Percentiles rank a stretch among this genome's conserved stretches.
These are phyloP conservation scores for Clarias gariepinus DNA, from an alignment of 2,113 vertebrate species.

Conservation along the genomic window DNA sequence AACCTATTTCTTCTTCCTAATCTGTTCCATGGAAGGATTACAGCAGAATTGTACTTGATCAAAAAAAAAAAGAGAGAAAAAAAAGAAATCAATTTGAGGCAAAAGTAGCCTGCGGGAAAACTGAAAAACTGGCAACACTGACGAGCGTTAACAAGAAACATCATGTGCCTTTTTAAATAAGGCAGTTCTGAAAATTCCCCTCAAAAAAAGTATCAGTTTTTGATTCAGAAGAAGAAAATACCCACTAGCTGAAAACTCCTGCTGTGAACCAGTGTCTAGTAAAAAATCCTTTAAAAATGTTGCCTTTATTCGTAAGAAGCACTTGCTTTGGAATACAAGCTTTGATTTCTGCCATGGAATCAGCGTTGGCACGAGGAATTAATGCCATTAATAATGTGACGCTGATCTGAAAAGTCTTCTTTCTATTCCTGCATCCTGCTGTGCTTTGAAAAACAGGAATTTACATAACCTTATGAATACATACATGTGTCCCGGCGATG, in stretches of 20 bases:
- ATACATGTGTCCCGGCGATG: slow-evolving; percentile 32
- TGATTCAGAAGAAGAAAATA: not conserved
- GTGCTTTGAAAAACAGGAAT: slow-evolving; percentile 21
- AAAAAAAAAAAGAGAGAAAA: not conserved
- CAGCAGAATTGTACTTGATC: not conserved
- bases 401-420: not conserved
- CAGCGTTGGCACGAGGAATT: not conserved
- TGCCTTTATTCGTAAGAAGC: not conserved
- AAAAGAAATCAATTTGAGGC: not conserved
- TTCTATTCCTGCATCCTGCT: slow-evolving; percentile 1
- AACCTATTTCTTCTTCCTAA: not conserved
- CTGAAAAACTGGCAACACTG: not conserved
- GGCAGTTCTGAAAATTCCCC: not conserved
- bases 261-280: no score
- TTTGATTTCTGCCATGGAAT: not conserved
- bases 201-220: not conserved
- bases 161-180: not conserved
- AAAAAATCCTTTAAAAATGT: no score
- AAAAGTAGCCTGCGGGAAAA: not conserved
- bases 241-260: not conserved
- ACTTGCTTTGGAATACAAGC: not conserved
- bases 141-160: not conserved
- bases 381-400: not conserved
- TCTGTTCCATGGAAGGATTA: not conserved
- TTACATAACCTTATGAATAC: slow-evolving; percentile 32